Evolutionary conservation across 2,888 invertebrate species (phyloP), one percentile per base, ranked within the genome.

Genomic region (Zeuzera pyrina): DNA sequence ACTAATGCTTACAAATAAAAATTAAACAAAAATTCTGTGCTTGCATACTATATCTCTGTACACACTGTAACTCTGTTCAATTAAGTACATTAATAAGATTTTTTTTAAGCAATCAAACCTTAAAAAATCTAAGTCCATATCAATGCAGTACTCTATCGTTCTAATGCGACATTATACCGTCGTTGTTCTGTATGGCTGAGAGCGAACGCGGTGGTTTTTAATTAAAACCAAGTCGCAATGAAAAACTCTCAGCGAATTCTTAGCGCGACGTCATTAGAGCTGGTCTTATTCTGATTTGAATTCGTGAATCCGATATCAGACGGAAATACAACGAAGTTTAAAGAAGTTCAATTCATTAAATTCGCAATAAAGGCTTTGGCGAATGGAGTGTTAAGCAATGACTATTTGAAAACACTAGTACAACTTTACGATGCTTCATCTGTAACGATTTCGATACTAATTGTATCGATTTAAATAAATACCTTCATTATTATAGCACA

Each of bases 301-400:
- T 58, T 56, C 57, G 57, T 47, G 57, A 62, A 59, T 58, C 56
- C 57, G 57, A 63, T 61, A 57, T 55, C 57, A 48, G 39, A 40
- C n/a, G n/a, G 49, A 56, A 59, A 67, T 63, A 65, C 64, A 58
- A 60, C 59, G 56, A 72, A 73, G 63, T 72, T 69, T 60, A 53
- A 68, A 67, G 65, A 61, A 72, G 60, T 61, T 56, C 64, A 62
- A 67, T 70, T 74, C 63, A 71, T 73, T 73, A 69, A 61, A 52
- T 47, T 58, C 49, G 52, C 57, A 61, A 63, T 69, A 61, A 64
- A 68, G 32, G 26, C 28, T 61, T 61, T 47, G 56, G 52, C 52
- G 54, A 62, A 60, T 62, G 53, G 51, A 45, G 47, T 47, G 50
- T 49, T 52, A 51, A 49, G 53, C 47, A 55, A 53, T 45, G 47